Base-by-base conservation (phyloP, 2,888 invertebrate species). In the Epinotia demarniana region DNA sequence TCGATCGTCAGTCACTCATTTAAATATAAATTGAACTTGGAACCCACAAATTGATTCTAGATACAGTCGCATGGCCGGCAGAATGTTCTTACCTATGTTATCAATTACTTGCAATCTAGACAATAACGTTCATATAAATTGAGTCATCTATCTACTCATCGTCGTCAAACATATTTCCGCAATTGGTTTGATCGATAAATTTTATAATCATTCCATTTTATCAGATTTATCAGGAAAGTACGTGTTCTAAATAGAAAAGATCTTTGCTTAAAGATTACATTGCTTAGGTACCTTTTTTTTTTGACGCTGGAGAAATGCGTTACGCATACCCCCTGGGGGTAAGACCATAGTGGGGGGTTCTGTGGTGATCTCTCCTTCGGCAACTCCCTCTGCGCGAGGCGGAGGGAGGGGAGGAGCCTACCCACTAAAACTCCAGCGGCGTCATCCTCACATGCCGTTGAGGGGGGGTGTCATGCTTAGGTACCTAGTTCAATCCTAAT, bases 21-120 rank as follows among this genome's bases (percentile, higher is more conserved):
- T 60, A 33, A n/a, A 16, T 61, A 46, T 69, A 46, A 58, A 23
- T 39, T 68, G 67, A 68, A 73, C 55, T 68, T 73, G 43, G 61
- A 61, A 67, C 73, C 53, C 33, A 19, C 53, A 71, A 63, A 75
- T 64, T 70, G 49, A 23, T 60, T 64, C 74, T 64, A 64, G 64
- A 23, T 69, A 74, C 63, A 63, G 49, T 70, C 69, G 74, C 69
- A 74, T 64, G 69, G 63, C 63, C 12, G 19, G 69, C 74, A 74
- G 67, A 58, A 58, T 64, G 46, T 64, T 63, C 43, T 23, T 64
- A 53, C 12, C 63, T 46, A 70, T 69, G 43, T 64, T 70, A 73
- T 60, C 70, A 75, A 70, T 70, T 70, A 75, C 49, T 60, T 16
- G 57, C 74, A 64, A 75, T 70, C 70, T 74, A 70, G 63, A 70